Conservation (phyloP, 30 jellyfish, hydroid and myxozoan genomes). For the Turritopsis dohrnii region DNA sequence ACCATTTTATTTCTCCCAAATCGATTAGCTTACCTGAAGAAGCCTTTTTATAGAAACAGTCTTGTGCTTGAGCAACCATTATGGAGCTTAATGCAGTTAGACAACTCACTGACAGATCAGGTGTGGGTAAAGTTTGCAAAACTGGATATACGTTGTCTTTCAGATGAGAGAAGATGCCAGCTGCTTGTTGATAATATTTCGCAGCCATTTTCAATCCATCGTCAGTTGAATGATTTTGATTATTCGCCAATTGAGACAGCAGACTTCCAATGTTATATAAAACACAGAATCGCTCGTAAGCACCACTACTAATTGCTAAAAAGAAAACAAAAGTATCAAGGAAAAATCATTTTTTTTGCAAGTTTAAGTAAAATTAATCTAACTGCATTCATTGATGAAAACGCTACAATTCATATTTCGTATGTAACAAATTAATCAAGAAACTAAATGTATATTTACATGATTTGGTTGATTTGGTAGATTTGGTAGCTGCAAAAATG, state of each 20-base stretch:
- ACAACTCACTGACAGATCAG: slow-evolving; percentile 85
- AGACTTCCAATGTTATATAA: slow-evolving; percentile 82
- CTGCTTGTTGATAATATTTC: slow-evolving; percentile 84
- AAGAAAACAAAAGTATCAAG: slow-evolving; percentile 4
- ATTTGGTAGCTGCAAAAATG: slow-evolving; percentile 69
- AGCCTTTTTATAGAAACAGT: slow-evolving; percentile 84
- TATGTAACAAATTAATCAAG: too few species aligned
- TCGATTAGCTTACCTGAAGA: slow-evolving; percentile 86
- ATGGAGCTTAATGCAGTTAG: slow-evolving; percentile 70
- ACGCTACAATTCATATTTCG: not conserved
- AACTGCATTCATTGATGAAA: not conserved
- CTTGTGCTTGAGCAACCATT: slow-evolving; percentile 99
- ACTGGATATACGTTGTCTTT: slow-evolving; percentile 88
- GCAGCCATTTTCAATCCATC: slow-evolving; percentile 97
- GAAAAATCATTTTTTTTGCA: not conserved
- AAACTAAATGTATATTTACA: slow-evolving; percentile 40
- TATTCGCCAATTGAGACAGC: slow-evolving; percentile 70
- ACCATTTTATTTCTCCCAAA: too few species aligned
- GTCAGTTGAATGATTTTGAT: slow-evolving; percentile 69
- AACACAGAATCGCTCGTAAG: slow-evolving; percentile 83
- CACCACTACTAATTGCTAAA: slow-evolving; percentile 86
- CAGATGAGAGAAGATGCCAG: slow-evolving; percentile 74
- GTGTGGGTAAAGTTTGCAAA: slow-evolving; percentile 79
- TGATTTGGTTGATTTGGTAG: too few species aligned
- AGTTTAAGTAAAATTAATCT: not conserved